phyloP scores from a whole-genome alignment of 2,888 invertebrate species.

The Lasioglossum figueresi region DNA sequence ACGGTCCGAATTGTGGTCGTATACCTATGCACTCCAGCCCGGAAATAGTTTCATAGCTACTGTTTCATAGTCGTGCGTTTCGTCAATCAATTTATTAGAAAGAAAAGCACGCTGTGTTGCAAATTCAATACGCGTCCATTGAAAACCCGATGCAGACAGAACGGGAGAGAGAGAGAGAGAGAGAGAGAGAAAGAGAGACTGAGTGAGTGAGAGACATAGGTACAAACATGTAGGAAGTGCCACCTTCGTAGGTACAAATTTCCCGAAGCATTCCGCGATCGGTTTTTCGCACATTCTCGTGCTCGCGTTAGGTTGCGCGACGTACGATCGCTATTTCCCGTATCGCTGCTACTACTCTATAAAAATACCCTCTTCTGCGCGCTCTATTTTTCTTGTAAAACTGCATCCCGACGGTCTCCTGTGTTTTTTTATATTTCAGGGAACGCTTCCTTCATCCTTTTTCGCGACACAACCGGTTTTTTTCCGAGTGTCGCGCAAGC shows the following conservation, averaged over 20 bases:
- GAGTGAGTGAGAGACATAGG: background rate
- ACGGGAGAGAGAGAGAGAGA: background rate
- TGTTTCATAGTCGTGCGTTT: constrained; percentile 26
- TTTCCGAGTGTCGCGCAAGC: no score
- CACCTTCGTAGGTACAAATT: constrained; percentile 31
- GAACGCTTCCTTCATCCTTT: background rate
- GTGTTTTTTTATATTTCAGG: background rate
- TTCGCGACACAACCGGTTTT: background rate
- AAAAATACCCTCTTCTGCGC: constrained; percentile 8
- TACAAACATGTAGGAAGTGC: background rate
- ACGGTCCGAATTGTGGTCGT: constrained; percentile 34
- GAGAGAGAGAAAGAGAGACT: background rate
- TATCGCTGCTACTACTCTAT: background rate
- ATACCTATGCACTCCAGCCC: background rate
- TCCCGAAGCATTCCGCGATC: constrained; percentile 23
- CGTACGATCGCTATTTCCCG: constrained; percentile 12
- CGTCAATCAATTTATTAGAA: constrained; percentile 51
- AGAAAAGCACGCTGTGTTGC: constrained; percentile 20
- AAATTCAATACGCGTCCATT: constrained; percentile 38
- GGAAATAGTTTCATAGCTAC: constrained; percentile 15
- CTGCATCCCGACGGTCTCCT: background rate
- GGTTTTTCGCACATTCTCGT: constrained; percentile 25
- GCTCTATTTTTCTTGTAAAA: constrained; percentile 4
- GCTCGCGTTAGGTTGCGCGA: constrained; percentile 1
- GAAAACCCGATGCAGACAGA: constrained; percentile 5